A percentile compares a stretch with the other conserved stretches of the same genome.
phyloP scores from a whole-genome alignment of 2,113 vertebrate species.

The Pogonocichla stellata region DNA sequence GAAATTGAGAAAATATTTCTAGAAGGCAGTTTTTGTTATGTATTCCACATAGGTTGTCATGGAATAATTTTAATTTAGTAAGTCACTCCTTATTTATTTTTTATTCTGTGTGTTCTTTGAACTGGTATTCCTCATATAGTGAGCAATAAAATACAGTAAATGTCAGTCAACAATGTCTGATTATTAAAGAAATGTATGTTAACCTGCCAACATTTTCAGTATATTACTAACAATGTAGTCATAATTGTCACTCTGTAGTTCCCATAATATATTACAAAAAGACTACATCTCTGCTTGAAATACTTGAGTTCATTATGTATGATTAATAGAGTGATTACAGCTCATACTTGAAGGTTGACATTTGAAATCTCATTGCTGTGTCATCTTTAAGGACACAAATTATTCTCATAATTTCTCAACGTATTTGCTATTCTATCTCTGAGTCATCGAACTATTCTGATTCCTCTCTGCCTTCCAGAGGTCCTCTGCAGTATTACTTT shows the following conservation, averaged over 20 bases:
- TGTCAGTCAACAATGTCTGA: not conserved
- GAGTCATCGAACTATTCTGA: not conserved
- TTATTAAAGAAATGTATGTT: not conserved
- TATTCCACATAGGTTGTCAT: not conserved
- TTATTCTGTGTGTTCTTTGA: not conserved
- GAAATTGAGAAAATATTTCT: not conserved
- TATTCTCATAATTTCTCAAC: conserved; percentile 13
- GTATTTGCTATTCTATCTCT: not conserved
- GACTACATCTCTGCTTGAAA: not conserved
- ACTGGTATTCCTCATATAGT: not conserved
- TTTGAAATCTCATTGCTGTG: conserved; percentile 30
- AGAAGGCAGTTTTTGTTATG: not conserved
- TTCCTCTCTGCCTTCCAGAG: not conserved
- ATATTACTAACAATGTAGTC: not conserved
- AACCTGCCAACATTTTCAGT: not conserved
- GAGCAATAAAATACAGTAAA: not conserved
- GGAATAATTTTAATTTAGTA: not conserved
- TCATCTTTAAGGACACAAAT: conserved; percentile 11
- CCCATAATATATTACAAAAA: not conserved
- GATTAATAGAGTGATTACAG: conserved; percentile 39
- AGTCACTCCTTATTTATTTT: not conserved
- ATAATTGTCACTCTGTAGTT: not conserved
- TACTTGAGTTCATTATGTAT: not conserved
- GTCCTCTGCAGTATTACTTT: not conserved
- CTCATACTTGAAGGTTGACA: conserved; percentile 28